Evolutionary conservation across 2,113 vertebrate species (phyloP), one percentile per base, ranked within the genome.

Genomic region (Anolis sagrei): DNA sequence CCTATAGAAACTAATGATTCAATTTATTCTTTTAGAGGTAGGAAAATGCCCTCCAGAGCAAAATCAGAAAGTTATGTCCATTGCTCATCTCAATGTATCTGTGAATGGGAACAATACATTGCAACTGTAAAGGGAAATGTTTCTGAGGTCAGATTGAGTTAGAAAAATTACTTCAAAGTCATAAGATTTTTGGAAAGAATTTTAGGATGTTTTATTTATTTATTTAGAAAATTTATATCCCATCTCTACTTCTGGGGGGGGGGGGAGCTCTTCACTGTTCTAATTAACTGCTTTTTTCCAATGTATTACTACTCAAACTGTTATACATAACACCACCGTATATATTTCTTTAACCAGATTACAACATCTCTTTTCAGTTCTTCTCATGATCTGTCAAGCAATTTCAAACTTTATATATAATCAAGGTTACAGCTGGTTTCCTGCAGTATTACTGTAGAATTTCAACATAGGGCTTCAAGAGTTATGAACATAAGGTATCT

Each of bases 331-430:
- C 54, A 58, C 2, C 54, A 58, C 14, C 14, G 11, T 49, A 27
- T 76, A 76, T 77, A 77, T 77, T 58, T 77, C 51, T 77, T n/a
- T 29, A 77, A 32, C 18, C 49, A 54, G 49, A 11, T 77, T 77
- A n/a, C 49, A 25, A n/a, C 48, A 19, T 77, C 16, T n/a, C 49
- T 77, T 76, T 76, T 77, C 5, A 7, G 10, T 76, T 32, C 21
- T 21, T 58, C 44, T 49, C 10, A 16, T 75, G 44, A 48, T 49
- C 73, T 49, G 25, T 27, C 27, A 54, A n/a, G 44, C 64, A 69
- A 69, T 80, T 18, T 68, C 61, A 68, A 49, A 81, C 34, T 10
- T 81, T 69, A 9, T 81, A n/a, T 49, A n/a, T 51, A 48, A 77
- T 18, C 23, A 8, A 70, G 10, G 11, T 29, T 48, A 13, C 44